Evolutionary conservation across 2,113 vertebrate species (phyloP).

Genomic region (Erythrocercus mccallii): DNA sequence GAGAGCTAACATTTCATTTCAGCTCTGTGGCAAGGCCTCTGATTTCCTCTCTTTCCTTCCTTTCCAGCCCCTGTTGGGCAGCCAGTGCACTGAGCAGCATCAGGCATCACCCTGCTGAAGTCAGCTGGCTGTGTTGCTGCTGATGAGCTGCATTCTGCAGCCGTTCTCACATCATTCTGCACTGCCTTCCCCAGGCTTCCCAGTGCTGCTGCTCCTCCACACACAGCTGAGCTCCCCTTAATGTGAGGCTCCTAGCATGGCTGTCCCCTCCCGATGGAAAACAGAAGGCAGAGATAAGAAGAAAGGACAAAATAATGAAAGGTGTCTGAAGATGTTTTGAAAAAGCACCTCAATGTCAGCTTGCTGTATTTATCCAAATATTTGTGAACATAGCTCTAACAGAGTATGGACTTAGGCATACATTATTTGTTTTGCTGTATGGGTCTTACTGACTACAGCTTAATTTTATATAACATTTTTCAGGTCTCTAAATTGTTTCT

Average conservation of each 20-base stretch:
- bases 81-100: background rate
- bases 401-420: background rate
- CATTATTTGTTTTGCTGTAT: background rate
- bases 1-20: background rate
- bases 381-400: background rate
- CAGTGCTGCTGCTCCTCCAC: background rate
- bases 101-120: background rate
- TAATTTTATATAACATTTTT: background rate
- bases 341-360: background rate
- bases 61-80: background rate
- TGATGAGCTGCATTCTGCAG: rapidly evolving
- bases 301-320: background rate
- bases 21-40: background rate
- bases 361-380: background rate
- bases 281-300: background rate
- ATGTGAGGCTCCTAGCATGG: rapidly evolving
- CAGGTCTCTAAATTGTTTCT: background rate
- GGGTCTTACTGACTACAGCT: background rate
- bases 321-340: background rate
- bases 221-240: background rate
- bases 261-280: rapidly evolving
- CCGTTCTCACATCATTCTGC: background rate
- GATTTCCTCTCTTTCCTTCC: background rate
- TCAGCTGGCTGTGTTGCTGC: background rate
- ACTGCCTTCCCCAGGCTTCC: background rate